Evolutionary conservation across 2,797 vertebrate species (phyloP).

Genomic region (Falco berigora): DNA sequence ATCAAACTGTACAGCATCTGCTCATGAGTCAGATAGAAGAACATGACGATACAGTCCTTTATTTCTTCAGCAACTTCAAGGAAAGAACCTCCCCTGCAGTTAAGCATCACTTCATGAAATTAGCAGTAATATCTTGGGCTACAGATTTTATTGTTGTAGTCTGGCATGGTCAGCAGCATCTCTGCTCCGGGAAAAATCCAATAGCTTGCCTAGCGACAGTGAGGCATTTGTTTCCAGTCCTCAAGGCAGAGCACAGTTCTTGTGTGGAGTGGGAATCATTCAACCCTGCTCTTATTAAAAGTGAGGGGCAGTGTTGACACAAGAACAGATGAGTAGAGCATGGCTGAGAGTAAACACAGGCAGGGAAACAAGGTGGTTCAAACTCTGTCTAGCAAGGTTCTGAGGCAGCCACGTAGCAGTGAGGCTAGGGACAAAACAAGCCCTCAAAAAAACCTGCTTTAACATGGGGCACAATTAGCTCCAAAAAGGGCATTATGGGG

Average conservation of each 20-base stretch:
- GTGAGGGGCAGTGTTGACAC: background rate
- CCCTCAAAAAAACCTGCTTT: background rate
- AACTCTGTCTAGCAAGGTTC: background rate
- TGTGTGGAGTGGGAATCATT: background rate
- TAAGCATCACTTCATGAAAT: slow-evolving; percentile 36
- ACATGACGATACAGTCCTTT: slow-evolving; percentile 30
- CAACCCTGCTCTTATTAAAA: background rate
- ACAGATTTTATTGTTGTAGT: slow-evolving; percentile 1
- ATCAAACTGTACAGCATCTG: slow-evolving; percentile 36
- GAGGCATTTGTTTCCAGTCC: background rate
- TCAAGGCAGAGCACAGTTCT: background rate
- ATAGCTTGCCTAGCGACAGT: background rate
- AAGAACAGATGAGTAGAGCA: background rate
- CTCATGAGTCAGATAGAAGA: slow-evolving; percentile 38
- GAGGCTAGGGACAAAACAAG: background rate
- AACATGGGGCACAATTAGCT: background rate
- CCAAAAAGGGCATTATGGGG: background rate
- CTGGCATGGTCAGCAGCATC: background rate
- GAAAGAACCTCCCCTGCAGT: slow-evolving; percentile 49
- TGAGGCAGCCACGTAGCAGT: background rate
- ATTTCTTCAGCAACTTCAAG: slow-evolving; percentile 6
- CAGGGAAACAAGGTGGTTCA: background rate
- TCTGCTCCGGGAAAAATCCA: background rate
- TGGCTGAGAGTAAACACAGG: background rate
- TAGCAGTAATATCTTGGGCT: background rate